Percentiles rank a stretch among this genome's conserved stretches.
Conservation (phyloP, 2,888 invertebrate genomes). For the Cephonodes hylas region DNA sequence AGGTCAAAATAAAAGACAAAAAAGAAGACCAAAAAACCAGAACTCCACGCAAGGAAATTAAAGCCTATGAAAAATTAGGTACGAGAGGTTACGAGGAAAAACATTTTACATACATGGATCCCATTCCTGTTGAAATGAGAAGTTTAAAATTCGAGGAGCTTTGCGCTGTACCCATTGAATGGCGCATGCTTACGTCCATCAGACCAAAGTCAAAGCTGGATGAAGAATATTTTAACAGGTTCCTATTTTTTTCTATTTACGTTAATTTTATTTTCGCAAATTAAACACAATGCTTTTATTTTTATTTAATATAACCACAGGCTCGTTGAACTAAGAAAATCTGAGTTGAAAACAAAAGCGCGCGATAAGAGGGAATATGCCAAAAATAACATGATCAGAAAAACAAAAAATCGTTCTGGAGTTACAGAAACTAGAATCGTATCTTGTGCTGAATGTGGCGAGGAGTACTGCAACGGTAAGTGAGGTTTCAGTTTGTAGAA, state of each 20-base stretch:
- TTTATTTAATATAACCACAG: slow-evolving; percentile 63
- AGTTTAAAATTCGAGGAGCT: slow-evolving; percentile 87
- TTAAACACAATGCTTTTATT: neutral
- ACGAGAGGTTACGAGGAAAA: slow-evolving; percentile 82
- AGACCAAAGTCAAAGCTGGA: slow-evolving; percentile 91
- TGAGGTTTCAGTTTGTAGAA: neutral
- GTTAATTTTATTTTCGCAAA: too few species aligned
- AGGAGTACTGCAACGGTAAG: slow-evolving; percentile 90
- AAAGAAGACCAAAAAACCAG: slow-evolving; percentile 86
- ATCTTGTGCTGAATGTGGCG: slow-evolving; percentile 90
- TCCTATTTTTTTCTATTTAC: too few species aligned
- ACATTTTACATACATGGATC: slow-evolving; percentile 83
- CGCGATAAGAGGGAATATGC: slow-evolving; percentile 85
- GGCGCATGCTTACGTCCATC: slow-evolving; percentile 95
- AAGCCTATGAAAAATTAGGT: slow-evolving; percentile 83
- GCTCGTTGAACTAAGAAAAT: slow-evolving; percentile 90
- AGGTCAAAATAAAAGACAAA: slow-evolving; percentile 87
- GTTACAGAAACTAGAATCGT: slow-evolving; percentile 88
- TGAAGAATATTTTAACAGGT: slow-evolving; percentile 93
- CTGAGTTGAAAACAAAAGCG: slow-evolving; percentile 86
- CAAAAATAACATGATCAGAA: slow-evolving; percentile 85
- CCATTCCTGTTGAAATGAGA: slow-evolving; percentile 91
- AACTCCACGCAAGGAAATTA: slow-evolving; percentile 86
- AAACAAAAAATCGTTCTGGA: slow-evolving; percentile 91
- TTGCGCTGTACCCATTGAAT: slow-evolving; percentile 92